Evolutionary conservation across 2,888 invertebrate genomes (phyloP).

Genomic region (Mycalesis mineus): DNA sequence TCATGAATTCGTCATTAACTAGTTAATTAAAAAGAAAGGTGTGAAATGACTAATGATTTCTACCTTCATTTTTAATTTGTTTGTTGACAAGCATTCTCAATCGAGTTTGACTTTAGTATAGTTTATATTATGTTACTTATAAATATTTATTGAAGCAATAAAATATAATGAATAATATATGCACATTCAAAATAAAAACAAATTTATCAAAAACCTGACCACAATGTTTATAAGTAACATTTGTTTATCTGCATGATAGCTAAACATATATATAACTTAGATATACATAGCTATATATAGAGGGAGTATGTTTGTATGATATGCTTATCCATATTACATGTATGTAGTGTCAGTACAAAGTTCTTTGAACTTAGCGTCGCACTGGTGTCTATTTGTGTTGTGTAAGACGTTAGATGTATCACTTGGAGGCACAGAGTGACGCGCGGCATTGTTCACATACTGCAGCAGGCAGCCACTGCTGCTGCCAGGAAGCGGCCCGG

Average conservation of each 20-base stretch:
- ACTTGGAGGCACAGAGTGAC: constrained; percentile 41
- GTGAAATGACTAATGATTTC: too few relatives aligned
- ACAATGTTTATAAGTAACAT: not conserved
- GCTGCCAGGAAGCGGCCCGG: constrained; percentile 60
- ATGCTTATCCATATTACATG: not conserved
- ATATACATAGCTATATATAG: not conserved
- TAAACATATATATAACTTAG: not conserved
- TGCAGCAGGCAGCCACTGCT: constrained; percentile 60
- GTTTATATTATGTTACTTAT: too few relatives aligned
- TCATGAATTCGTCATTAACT: too few relatives aligned
- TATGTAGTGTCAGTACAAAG: constrained; percentile 28
- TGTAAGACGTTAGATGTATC: constrained; percentile 41
- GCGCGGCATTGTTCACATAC: constrained; percentile 69
- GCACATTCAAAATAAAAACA: too few relatives aligned
- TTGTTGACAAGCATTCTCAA: too few relatives aligned
- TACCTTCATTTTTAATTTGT: too few relatives aligned
- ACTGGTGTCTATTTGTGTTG: constrained; percentile 60
- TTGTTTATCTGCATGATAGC: not conserved
- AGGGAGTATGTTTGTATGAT: too few relatives aligned
- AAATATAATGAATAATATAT: too few relatives aligned
- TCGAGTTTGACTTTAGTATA: too few relatives aligned
- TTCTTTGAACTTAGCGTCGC: constrained; percentile 54
- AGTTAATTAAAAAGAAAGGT: too few relatives aligned
- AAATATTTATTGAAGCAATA: too few relatives aligned
- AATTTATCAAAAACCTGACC: too few relatives aligned